Evolutionary conservation across 2,797 vertebrate species (phyloP).

Genomic region (Crenuchus spilurus): DNA sequence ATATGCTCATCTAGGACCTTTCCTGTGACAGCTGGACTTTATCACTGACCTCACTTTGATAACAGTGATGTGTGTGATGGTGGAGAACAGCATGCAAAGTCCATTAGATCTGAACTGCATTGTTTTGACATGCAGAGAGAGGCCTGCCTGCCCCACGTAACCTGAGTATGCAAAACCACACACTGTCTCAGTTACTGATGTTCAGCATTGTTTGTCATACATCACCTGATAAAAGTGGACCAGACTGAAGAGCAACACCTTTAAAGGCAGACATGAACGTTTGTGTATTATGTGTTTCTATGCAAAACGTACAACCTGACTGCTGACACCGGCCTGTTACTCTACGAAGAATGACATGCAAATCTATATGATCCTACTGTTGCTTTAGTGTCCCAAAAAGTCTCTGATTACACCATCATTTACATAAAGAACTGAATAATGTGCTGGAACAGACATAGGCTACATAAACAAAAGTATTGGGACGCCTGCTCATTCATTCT

Average conservation of each 20-base stretch:
- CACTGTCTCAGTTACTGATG: too few relatives aligned
- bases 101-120: constrained; percentile 49
- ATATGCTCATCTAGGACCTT: neutral
- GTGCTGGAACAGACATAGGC: too few relatives aligned
- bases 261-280: neutral
- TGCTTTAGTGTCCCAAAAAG: neutral
- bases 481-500: too few relatives aligned
- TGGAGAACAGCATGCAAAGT: constrained; percentile 63
- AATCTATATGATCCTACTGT: neutral
- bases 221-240: neutral
- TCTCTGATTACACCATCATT: neutral
- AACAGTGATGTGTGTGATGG: constrained; percentile 52
- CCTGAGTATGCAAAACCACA: neutral
- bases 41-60: constrained; percentile 53
- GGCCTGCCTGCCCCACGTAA: neutral
- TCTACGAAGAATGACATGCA: neutral
- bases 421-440: neutral
- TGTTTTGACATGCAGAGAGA: constrained; percentile 43
- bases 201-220: too few relatives aligned
- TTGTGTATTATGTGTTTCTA: neutral
- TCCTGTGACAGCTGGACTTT: constrained; percentile 19
- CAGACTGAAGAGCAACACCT: constrained; percentile 4
- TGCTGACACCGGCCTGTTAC: neutral
- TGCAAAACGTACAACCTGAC: neutral
- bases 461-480: too few relatives aligned